These are phyloP conservation scores for Eupithecia dodoneata DNA, from an alignment of 2,888 invertebrate genomes.

Conservation along the genomic window DNA sequence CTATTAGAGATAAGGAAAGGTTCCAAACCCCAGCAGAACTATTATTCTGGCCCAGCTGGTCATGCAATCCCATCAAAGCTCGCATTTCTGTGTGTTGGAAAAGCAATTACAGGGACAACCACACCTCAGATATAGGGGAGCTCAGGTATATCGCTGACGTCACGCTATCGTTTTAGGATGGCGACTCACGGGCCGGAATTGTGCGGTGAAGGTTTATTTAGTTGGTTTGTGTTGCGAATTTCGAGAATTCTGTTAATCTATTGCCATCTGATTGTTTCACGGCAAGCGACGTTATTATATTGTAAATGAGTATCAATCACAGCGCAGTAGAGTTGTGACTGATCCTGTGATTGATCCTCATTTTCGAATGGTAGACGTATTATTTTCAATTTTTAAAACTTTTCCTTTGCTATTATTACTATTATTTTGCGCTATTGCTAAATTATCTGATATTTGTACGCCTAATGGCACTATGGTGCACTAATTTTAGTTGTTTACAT, in stretches of 20 bases:
- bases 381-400: too few species aligned
- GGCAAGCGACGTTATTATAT: too few species aligned
- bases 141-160: conserved; percentile 46
- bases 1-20: not conserved
- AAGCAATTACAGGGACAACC: conserved; percentile 41
- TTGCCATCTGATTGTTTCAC: not conserved
- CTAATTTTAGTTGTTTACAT: too few species aligned
- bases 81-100: conserved; percentile 36
- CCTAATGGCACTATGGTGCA: too few species aligned
- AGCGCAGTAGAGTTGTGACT: too few species aligned
- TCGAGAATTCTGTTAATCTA: not conserved
- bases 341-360: too few species aligned
- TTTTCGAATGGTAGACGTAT: too few species aligned
- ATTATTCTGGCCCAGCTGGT: conserved; percentile 21
- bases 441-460: too few species aligned
- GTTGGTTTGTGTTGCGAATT: not conserved
- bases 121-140: conserved; percentile 36
- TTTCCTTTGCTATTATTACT: too few species aligned
- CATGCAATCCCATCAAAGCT: conserved; percentile 32
- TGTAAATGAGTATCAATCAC: too few species aligned
- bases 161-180: conserved; percentile 38
- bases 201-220: not conserved
- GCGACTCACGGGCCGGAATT: conserved; percentile 17
- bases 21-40: conserved; percentile 5
- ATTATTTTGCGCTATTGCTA: too few species aligned